Conservation (phyloP, 2,113 vertebrate species). For the Echinops telfairi region DNA sequence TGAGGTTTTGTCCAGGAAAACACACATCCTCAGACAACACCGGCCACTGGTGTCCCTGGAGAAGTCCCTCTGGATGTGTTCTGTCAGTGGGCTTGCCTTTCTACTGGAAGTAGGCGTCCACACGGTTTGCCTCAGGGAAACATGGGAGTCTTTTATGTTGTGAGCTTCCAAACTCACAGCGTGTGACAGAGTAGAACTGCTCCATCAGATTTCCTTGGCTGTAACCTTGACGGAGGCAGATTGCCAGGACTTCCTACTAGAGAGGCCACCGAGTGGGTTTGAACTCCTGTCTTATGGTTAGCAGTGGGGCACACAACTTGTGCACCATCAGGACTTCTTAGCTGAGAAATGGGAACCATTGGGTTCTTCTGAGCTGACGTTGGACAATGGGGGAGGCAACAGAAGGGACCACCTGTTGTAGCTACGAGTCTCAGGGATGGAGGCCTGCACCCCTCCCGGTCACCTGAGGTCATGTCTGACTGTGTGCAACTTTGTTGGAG, state of each 20-base stretch:
- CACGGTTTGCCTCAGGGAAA: too few relatives aligned
- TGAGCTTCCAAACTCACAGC: background rate
- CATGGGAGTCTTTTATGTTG: too few relatives aligned
- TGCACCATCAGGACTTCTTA: background rate
- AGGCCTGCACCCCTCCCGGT: background rate
- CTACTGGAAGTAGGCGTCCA: constrained; percentile 19
- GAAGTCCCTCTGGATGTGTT: background rate
- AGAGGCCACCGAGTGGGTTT: background rate
- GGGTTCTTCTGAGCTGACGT: background rate
- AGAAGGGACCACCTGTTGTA: background rate
- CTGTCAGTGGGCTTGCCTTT: background rate
- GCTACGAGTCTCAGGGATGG: background rate
- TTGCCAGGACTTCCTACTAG: background rate
- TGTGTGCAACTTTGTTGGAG: background rate
- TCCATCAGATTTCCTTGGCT: background rate
- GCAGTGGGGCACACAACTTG: background rate
- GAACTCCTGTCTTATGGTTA: background rate
- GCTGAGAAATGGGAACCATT: constrained; percentile 8
- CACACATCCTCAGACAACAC: background rate
- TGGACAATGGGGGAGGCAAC: background rate
- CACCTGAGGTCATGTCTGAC: background rate
- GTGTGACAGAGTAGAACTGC: background rate
- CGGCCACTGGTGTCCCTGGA: background rate
- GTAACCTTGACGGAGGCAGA: background rate
- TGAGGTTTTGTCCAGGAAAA: background rate